Percentiles rank a stretch among this genome's conserved stretches.
These are phyloP conservation scores for Autographa gamma DNA, from an alignment of 2,888 invertebrate genomes.

Conservation along the genomic window DNA sequence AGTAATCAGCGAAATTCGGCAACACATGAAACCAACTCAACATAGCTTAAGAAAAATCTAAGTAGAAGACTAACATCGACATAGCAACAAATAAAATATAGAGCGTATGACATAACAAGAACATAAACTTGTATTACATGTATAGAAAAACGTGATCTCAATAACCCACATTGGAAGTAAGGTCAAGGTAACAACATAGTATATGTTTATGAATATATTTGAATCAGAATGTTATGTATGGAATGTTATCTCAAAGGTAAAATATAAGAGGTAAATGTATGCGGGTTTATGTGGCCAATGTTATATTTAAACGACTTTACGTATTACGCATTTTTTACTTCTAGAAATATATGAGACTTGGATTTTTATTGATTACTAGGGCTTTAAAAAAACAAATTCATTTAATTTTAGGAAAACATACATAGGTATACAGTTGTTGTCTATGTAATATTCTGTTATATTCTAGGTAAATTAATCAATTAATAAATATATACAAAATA, in stretches of 20 bases:
- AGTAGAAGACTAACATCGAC: too few species aligned
- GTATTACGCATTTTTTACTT: too few species aligned
- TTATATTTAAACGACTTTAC: neutral
- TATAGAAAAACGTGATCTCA: slow-evolving; percentile 13
- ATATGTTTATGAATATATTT: neutral
- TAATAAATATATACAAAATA: too few species aligned
- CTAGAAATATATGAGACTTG: too few species aligned
- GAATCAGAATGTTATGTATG: neutral
- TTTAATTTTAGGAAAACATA: too few species aligned
- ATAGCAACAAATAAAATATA: neutral
- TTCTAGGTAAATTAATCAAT: too few species aligned
- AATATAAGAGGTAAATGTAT: slow-evolving; percentile 2
- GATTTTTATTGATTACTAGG: too few species aligned
- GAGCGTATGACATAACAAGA: neutral
- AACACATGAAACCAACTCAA: neutral
- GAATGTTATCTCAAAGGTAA: neutral
- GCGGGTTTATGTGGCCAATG: neutral
- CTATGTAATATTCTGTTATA: too few species aligned
- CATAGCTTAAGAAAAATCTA: neutral
- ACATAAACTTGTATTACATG: neutral
- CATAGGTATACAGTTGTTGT: too few species aligned
- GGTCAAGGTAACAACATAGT: slow-evolving; percentile 1
- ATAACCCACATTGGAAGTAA: slow-evolving; percentile 9
- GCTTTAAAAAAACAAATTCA: too few species aligned
- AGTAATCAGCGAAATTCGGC: too few species aligned